Percentiles rank a stretch among this genome's conserved stretches.
Conservation (phyloP, 2,888 invertebrate genomes). For the Catocala fraxini region DNA sequence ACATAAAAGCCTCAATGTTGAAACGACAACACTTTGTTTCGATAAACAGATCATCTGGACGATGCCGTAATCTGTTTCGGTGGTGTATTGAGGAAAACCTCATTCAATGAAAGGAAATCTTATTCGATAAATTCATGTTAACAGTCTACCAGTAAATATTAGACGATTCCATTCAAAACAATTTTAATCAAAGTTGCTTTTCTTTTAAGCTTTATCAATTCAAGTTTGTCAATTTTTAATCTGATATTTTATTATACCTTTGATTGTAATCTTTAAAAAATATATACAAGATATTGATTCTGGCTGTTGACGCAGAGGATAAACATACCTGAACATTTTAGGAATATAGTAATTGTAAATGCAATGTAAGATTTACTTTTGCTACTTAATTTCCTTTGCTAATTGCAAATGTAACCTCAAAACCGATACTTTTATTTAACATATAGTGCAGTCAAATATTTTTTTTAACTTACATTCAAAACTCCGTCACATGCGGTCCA, state of each 20-base stretch:
- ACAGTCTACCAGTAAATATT: conserved; percentile 34
- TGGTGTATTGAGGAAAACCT: conserved; percentile 47
- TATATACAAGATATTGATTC: too few species aligned
- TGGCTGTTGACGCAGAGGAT: too few species aligned
- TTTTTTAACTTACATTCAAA: conserved; percentile 5
- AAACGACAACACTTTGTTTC: conserved; percentile 54
- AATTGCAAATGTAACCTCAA: too few species aligned
- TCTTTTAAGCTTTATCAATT: too few species aligned
- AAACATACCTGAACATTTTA: too few species aligned
- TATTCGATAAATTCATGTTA: conserved; percentile 47
- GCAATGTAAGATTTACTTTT: too few species aligned
- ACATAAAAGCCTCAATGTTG: conserved; percentile 55
- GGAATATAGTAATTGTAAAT: too few species aligned
- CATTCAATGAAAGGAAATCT: conserved; percentile 43
- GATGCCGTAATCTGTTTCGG: conserved; percentile 52
- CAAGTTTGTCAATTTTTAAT: too few species aligned
- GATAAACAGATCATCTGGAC: conserved; percentile 53
- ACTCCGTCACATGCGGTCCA: conserved; percentile 7
- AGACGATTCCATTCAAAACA: conserved; percentile 18
- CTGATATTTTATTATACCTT: too few species aligned
- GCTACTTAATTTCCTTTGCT: too few species aligned
- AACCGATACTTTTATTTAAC: too few species aligned
- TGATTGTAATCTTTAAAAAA: too few species aligned
- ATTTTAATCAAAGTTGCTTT: conserved; percentile 10
- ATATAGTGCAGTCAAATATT: neutral